Conservation (phyloP, 2,113 vertebrate genomes). For the Pygathrix nemaeus region DNA sequence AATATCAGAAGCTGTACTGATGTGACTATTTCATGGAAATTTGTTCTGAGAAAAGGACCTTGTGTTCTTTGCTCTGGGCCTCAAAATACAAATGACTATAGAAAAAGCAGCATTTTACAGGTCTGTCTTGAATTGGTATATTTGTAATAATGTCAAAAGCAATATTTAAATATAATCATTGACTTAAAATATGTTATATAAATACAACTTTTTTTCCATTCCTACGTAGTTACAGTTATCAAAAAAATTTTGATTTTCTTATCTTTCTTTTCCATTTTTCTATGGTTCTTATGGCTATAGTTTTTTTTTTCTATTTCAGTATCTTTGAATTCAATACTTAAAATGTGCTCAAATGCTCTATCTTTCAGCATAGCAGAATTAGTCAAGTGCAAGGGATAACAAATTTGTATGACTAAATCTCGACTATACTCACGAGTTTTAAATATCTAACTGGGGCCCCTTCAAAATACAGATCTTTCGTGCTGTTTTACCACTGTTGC, state of each 20-base stretch:
- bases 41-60: neutral
- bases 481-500: neutral
- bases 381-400: neutral
- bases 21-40: neutral
- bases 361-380: neutral
- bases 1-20: neutral
- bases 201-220: neutral
- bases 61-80: neutral
- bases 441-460: neutral
- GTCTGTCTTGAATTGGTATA: neutral
- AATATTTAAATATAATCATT: neutral
- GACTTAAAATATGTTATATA: neutral
- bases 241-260: neutral
- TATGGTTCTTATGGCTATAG: neutral
- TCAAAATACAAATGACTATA: neutral
- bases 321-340: neutral
- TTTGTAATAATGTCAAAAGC: neutral
- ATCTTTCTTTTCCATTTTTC: neutral
- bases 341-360: neutral
- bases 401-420: conserved; percentile 6
- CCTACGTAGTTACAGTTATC: neutral
- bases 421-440: neutral
- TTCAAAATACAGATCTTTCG: neutral
- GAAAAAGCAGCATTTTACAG: neutral
- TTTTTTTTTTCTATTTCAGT: neutral